Conservation (phyloP, 2,888 invertebrate species). For the Pandemis cinnamomeana region DNA sequence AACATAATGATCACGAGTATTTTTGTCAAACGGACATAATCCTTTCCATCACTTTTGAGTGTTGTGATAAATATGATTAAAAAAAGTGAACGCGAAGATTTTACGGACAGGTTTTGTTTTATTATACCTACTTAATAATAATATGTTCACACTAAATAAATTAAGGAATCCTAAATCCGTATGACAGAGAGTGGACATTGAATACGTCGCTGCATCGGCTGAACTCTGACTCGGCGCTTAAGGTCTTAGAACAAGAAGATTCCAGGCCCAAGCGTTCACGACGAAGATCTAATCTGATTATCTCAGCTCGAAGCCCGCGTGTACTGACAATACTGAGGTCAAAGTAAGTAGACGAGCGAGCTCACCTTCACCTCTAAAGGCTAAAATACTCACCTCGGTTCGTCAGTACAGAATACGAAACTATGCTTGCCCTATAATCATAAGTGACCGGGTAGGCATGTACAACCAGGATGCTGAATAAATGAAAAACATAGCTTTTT, state of each 20-base stretch:
- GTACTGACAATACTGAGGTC: conserved; percentile 7
- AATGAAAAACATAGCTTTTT: neutral
- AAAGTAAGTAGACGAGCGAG: neutral
- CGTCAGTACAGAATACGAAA: neutral
- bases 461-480: neutral
- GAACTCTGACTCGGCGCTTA: conserved; percentile 56
- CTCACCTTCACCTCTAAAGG: neutral
- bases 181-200: conserved; percentile 3
- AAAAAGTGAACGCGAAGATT: too few species aligned
- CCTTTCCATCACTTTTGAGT: too few species aligned
- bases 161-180: neutral
- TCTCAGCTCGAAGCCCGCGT: conserved; percentile 64
- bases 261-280: conserved; percentile 49
- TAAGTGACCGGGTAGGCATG: neutral
- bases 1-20: too few species aligned
- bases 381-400: neutral
- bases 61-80: too few species aligned
- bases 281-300: conserved; percentile 75
- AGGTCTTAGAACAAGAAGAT: conserved; percentile 68
- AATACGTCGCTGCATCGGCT: conserved; percentile 42
- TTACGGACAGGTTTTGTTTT: too few species aligned
- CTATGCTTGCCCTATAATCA: too few species aligned
- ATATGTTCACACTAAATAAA: neutral
- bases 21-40: too few species aligned
- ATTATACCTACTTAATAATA: neutral